Base-by-base conservation (phyloP, 2,888 invertebrate species). In the Parnassius apollo region DNA sequence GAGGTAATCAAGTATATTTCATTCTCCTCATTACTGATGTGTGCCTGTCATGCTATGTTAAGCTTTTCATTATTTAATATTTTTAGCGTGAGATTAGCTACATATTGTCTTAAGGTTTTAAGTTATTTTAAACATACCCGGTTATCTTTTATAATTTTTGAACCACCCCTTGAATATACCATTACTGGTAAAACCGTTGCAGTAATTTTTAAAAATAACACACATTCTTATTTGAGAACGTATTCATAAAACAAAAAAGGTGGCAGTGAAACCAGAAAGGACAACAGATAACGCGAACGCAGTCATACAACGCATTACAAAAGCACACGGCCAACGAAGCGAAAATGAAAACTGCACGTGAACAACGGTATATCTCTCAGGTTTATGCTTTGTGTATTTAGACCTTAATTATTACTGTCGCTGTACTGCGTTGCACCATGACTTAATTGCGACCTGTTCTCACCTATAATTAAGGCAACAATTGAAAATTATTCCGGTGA, bases 1-100 rank as follows among this genome's bases (percentile, higher is more conserved):
- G 66, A 70, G 68, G 71, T 74, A 73, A 69, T 67, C 67, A 64
- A 65, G 68, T 62, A n/a, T 54, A 48, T 60, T 46, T 48, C 48
- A 18, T 42, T 48, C 64, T 64, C 52, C 18, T 56, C n/a, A 51
- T 42, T 59, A 53, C 52, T 42, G 46, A 61, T 61, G 63, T 45
- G 55, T 53, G 62, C 50, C 45, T 13, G n/a, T 49, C 13, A 13
- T 13, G 49, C 13, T 9, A 35, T 35, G 7, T 35, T 35, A 35
- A 35, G 35, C 35, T 35, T 7, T 35, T 35, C 3, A 0, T 4
- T 35, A 35, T 35, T 35, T 35, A 7, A 7, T 1, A 7, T 7
- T 35, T 35, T 35, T 3, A 35, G 7, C 35, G 35, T 7, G 35
- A 35, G 35, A 35, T 35, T 35, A 35, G 0, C 35, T 35, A 35